Conservation (phyloP, 2,113 vertebrate genomes). For the Mobula birostris region DNA sequence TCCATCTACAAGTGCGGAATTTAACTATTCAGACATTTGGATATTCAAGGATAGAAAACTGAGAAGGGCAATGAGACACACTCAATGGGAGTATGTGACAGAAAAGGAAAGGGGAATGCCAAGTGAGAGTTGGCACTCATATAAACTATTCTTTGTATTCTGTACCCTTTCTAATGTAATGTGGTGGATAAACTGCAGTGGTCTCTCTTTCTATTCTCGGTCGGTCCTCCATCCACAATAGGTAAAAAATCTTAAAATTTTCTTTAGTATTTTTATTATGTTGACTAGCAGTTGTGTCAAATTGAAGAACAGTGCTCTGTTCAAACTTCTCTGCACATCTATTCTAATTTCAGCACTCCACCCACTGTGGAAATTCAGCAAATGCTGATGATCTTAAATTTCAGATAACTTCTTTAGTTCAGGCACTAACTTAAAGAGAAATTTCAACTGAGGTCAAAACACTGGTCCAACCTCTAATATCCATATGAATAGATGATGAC, state of each 20-base stretch:
- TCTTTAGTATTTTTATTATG: neutral
- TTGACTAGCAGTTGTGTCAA: conserved; percentile 1
- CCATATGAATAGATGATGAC: neutral
- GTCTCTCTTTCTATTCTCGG: neutral
- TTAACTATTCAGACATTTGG: neutral
- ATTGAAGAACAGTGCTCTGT: conserved; percentile 16
- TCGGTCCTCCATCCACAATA: neutral
- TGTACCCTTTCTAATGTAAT: neutral
- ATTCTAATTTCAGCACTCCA: neutral
- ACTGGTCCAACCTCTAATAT: neutral
- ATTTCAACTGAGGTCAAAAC: neutral
- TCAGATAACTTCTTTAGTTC: too few species aligned
- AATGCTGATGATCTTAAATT: neutral
- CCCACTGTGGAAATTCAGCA: neutral
- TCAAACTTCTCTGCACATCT: neutral
- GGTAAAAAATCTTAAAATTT: neutral
- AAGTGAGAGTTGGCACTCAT: neutral
- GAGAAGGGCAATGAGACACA: neutral
- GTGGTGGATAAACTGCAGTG: neutral
- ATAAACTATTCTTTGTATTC: neutral
- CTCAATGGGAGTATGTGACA: neutral
- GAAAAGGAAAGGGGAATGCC: neutral
- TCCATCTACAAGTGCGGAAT: neutral
- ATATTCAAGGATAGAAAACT: neutral
- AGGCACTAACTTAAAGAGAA: neutral